phyloP scores from a whole-genome alignment of 2,888 invertebrate species.

The Epirrhoe alternata region DNA sequence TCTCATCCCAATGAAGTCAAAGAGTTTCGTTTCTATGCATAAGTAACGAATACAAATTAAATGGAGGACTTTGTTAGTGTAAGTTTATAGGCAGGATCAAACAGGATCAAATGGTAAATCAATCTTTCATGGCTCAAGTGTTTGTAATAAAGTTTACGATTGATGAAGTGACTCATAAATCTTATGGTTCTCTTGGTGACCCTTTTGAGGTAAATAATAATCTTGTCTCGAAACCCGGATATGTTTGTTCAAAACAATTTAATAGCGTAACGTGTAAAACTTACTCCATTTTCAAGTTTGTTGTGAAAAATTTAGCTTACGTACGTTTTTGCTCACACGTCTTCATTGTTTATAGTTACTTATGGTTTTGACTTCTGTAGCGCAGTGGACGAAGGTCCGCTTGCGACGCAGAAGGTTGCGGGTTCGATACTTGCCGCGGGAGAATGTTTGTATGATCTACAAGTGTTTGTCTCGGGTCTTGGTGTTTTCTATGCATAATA shows the following conservation, averaged over 20 bases:
- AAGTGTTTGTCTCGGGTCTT: no score
- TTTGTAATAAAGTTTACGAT: slow-evolving; percentile 24
- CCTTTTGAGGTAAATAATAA: slow-evolving; percentile 7
- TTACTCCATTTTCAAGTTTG: no score
- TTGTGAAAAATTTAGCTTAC: no score
- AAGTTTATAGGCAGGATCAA: slow-evolving; percentile 20
- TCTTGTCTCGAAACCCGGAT: neutral
- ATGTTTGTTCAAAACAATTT: neutral
- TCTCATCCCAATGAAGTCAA: slow-evolving; percentile 28
- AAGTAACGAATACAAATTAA: slow-evolving; percentile 38
- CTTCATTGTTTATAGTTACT: no score
- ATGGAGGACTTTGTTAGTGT: slow-evolving; percentile 24
- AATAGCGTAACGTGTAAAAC: neutral
- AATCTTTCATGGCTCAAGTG: slow-evolving; percentile 18
- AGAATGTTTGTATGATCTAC: no score
- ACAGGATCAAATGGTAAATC: slow-evolving; percentile 23
- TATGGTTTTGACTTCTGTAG: no score
- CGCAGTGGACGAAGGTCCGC: no score
- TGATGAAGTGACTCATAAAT: slow-evolving; percentile 13
- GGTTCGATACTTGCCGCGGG: no score
- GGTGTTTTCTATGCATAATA: no score
- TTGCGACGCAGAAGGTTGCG: no score
- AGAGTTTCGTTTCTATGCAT: slow-evolving; percentile 36
- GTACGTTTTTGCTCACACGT: no score
- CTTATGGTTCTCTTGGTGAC: slow-evolving; percentile 12